Conservation (phyloP, 2,888 invertebrate species). For the Gastracanthus pulcherrimus region DNA sequence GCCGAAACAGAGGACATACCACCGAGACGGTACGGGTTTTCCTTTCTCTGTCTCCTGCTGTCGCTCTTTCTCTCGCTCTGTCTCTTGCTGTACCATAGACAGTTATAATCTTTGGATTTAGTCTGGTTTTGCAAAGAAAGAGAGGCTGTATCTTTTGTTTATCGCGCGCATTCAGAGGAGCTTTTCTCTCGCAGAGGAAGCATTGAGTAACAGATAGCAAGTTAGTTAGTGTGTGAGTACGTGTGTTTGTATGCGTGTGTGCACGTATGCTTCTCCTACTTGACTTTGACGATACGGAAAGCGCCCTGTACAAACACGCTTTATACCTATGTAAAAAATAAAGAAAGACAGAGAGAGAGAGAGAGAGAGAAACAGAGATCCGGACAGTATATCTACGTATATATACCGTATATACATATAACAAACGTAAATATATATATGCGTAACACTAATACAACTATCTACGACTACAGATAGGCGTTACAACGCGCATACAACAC, state of each 20-base stretch:
- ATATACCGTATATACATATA: neutral
- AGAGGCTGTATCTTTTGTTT: neutral
- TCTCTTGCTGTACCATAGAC: no score
- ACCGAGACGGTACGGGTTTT: neutral
- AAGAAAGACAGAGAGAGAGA: neutral
- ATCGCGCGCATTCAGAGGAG: no score
- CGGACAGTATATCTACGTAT: neutral
- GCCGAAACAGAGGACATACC: no score
- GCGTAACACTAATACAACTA: neutral
- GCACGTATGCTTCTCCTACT: no score
- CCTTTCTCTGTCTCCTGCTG: neutral
- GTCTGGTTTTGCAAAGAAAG: no score
- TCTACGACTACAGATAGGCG: neutral
- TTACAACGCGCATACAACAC: no score
- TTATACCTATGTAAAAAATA: neutral
- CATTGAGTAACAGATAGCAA: no score
- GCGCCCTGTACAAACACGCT: slow-evolving; percentile 13
- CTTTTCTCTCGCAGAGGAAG: no score
- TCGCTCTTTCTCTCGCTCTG: slow-evolving; percentile 44
- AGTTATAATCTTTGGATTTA: no score
- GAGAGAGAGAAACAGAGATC: neutral
- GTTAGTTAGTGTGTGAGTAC: neutral
- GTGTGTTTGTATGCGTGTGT: slow-evolving; percentile 25
- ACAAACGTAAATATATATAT: neutral
- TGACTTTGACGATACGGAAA: slow-evolving; percentile 19